phyloP scores from a whole-genome alignment of 2,113 vertebrate genomes.

The Rhynchopsitta pachyrhyncha region DNA sequence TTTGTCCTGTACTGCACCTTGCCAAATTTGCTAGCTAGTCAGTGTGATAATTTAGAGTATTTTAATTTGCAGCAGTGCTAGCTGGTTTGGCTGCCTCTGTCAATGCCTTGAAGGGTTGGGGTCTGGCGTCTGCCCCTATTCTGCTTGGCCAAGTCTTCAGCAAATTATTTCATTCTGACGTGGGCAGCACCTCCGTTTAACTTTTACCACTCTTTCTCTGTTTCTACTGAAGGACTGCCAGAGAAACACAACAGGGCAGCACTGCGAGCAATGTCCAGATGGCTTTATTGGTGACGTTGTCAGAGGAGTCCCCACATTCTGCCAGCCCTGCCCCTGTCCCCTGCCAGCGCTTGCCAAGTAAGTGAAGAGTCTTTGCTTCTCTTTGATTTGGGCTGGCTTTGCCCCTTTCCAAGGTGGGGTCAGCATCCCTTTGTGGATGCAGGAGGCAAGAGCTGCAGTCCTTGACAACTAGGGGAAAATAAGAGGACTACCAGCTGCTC shows the following conservation, averaged over 20 bases:
- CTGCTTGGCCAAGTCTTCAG: neutral
- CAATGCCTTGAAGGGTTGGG: neutral
- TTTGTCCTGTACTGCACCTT: neutral
- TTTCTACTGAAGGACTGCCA: conserved; percentile 81
- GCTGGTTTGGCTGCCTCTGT: neutral
- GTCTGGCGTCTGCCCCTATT: neutral
- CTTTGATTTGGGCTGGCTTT: neutral
- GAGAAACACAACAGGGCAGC: conserved; percentile 86
- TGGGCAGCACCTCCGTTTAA: neutral
- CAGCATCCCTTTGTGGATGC: neutral
- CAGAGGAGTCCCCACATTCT: conserved; percentile 68
- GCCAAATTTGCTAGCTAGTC: neutral
- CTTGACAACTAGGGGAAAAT: neutral
- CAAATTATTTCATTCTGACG: neutral
- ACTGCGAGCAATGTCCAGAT: conserved; percentile 88
- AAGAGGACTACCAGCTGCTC: neutral
- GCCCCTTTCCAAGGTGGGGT: neutral
- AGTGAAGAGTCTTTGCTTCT: conserved; percentile 15
- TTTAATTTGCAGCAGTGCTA: neutral
- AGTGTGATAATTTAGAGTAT: neutral
- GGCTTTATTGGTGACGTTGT: conserved; percentile 78
- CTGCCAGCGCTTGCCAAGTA: conserved; percentile 86
- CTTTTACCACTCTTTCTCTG: neutral
- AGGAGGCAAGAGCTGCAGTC: neutral
- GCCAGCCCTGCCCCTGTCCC: conserved; percentile 89